Evolutionary conservation across 2,888 invertebrate species (phyloP).

Genomic region (Lacanobia wlatinum): DNA sequence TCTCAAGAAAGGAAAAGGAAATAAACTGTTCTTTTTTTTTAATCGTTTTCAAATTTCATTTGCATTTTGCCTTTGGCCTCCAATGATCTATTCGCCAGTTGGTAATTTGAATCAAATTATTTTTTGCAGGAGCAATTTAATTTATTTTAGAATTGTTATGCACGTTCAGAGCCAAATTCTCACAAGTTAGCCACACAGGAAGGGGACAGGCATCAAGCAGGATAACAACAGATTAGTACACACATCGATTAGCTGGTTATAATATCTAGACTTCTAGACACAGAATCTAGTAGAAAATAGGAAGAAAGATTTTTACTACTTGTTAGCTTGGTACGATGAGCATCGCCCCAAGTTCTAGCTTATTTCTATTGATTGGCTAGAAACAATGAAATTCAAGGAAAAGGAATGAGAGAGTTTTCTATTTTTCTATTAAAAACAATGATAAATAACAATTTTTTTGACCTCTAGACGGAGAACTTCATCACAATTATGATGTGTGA

Average conservation of each 20-base stretch:
- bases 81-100: background rate
- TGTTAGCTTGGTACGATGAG: slow-evolving; percentile 16
- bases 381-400: background rate
- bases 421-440: background rate
- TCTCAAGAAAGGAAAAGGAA: no score
- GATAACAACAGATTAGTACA: slow-evolving; percentile 75
- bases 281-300: slow-evolving; percentile 56
- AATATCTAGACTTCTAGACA: slow-evolving; percentile 64
- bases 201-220: slow-evolving; percentile 86
- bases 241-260: slow-evolving; percentile 60
- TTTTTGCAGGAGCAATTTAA: background rate
- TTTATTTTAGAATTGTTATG: background rate
- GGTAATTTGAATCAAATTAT: background rate
- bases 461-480: background rate
- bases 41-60: background rate
- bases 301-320: slow-evolving; percentile 40
- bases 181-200: slow-evolving; percentile 69
- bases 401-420: background rate
- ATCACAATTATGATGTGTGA: background rate
- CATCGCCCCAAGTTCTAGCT: slow-evolving; percentile 24
- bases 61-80: background rate
- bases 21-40: background rate
- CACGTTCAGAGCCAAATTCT: slow-evolving; percentile 75
- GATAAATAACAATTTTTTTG: no score
- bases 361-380: slow-evolving; percentile 10